Base-by-base conservation (phyloP, 2,888 invertebrate species). In the Pollenia labialis region DNA sequence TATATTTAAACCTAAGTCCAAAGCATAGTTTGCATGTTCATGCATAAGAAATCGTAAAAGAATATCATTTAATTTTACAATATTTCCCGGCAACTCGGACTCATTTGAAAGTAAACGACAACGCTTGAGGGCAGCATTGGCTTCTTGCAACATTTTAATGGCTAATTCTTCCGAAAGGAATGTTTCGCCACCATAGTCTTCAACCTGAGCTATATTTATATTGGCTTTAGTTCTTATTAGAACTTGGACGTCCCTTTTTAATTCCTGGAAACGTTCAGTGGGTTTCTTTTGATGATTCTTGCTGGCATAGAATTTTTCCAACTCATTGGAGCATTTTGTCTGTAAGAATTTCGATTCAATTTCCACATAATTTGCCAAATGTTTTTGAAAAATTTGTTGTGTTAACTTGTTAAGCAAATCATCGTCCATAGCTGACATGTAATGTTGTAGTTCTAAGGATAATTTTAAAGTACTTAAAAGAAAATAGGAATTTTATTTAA, bases 171-270 rank as follows among this genome's bases (percentile, higher is more conserved):
- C 99, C 0, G 98, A 98, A 0, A 99, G 95, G 92, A 99, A 98
- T 0, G 98, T 99, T 94, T 99, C 99, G 0, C 98, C 99, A 2
- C 98, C 99, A 91, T 98, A 99, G 93, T 98, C 97, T 93, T 99
- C 99, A 62, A 98, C 97, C 92, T 97, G 97, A 0, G 97, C 98
- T 87, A 98, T 97, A 92, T 98, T 98, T 84, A 98, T 97, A 92
- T 98, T 98, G 0, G 98, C 97, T 79, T 97, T 95, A 0, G 97
- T 97, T 3, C 98, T 97, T 89, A 99, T 97, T 12, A 98, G 97
- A 0, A 98, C 98, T 94, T 99, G 98, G 87, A 99, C 94, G 92
- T 99, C 99, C 69, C 99, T 95, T 7, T 98, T 95, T 32, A 99
- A 94, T 91, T 99, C 99, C 94, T 98, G 98, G 90, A 99, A 97